Evolutionary conservation across 2,113 vertebrate genomes (phyloP).

Genomic region (Passer montanus): DNA sequence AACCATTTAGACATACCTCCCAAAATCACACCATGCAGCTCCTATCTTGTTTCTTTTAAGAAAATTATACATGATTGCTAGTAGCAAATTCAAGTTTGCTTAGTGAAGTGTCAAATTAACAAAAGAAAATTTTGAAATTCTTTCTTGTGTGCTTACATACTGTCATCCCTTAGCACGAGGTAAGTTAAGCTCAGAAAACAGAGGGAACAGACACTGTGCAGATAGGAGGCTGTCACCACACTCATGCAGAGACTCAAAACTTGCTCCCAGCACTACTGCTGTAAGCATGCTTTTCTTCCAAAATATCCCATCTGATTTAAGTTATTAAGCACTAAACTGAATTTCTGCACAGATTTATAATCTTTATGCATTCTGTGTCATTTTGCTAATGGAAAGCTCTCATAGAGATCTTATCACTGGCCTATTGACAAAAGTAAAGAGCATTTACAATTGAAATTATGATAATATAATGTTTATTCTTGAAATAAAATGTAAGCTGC

Average conservation of each 20-base stretch:
- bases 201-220: fast-evolving
- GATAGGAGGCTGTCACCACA: fast-evolving
- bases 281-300: not conserved
- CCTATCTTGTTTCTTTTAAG: not conserved
- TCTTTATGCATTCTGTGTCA: not conserved
- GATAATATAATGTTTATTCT: slow-evolving; percentile 35
- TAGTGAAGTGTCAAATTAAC: not conserved
- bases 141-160: not conserved
- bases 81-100: not conserved
- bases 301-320: not conserved
- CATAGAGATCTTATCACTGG: not conserved
- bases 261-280: not conserved
- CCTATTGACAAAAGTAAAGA: slow-evolving; percentile 17
- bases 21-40: not conserved
- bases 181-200: not conserved
- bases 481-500: slow-evolving; percentile 15
- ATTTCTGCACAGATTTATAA: not conserved
- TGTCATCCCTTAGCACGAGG: not conserved
- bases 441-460: slow-evolving; percentile 55
- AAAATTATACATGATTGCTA: fast-evolving
- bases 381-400: slow-evolving; percentile 18
- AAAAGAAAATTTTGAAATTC: not conserved
- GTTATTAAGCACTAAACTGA: not conserved
- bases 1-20: not conserved
- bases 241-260: fast-evolving